Percentiles rank a stretch among this genome's conserved stretches.
phyloP scores from a whole-genome alignment of 2,113 vertebrate species.

The Naja naja region DNA sequence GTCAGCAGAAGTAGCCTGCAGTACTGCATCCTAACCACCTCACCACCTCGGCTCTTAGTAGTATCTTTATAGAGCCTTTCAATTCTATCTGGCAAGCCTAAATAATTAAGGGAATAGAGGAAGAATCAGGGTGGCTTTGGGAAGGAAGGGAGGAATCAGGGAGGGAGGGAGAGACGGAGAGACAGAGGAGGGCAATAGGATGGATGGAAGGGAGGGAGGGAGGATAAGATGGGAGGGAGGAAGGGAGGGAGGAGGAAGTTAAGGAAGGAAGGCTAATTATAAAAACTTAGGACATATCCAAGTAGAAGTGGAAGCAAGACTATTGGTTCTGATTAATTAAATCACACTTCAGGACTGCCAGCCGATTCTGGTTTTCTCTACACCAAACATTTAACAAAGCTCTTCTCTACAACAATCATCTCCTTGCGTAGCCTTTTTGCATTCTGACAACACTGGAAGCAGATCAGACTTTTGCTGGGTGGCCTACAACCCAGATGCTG shows the following conservation, averaged over 20 bases:
- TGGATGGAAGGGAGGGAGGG: too few species aligned
- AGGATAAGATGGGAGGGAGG: too few species aligned
- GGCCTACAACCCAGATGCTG: too few species aligned
- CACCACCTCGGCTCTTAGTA: too few species aligned
- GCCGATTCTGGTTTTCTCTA: background rate
- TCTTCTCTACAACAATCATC: background rate
- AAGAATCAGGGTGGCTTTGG: too few species aligned
- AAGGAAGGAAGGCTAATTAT: too few species aligned
- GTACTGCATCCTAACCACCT: too few species aligned
- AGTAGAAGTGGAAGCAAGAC: background rate
- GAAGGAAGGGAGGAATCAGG: too few species aligned
- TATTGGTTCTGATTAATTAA: background rate
- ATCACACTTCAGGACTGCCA: background rate
- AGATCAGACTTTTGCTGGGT: background rate
- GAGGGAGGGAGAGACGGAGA: too few species aligned
- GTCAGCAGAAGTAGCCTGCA: too few species aligned
- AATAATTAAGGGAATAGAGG: background rate
- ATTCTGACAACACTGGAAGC: background rate
- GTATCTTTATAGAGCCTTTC: background rate
- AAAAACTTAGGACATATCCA: background rate
- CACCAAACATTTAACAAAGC: background rate
- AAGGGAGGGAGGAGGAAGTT: too few species aligned
- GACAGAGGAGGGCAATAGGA: too few species aligned
- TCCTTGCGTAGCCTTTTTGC: background rate
- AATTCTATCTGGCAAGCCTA: background rate